phyloP scores from a whole-genome alignment of 2,888 invertebrate species.

The Tachina fera region DNA sequence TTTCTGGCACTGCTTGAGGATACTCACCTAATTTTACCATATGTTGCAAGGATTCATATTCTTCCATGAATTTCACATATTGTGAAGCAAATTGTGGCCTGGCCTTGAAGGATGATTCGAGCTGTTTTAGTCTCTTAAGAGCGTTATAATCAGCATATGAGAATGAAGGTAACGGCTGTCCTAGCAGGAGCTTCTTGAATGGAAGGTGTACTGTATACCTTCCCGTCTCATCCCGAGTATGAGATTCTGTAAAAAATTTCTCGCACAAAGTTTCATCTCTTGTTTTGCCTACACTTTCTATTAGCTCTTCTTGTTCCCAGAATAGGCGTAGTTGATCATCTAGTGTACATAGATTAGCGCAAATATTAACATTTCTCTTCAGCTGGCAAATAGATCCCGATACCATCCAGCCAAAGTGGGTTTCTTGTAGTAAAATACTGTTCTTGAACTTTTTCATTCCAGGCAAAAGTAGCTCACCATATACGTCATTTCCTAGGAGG shows the following conservation, averaged over 20 bases:
- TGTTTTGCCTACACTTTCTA: background rate
- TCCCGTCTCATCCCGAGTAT: constrained; percentile 22
- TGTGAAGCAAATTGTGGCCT: constrained; percentile 32
- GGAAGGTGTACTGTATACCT: constrained; percentile 46
- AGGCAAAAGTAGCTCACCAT: constrained; percentile 34
- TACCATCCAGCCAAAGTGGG: constrained; percentile 57
- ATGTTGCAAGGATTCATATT: constrained; percentile 50
- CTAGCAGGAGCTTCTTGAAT: constrained; percentile 43
- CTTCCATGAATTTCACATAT: constrained; percentile 37
- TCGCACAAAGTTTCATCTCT: constrained; percentile 38
- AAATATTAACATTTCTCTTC: background rate
- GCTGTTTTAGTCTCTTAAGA: constrained; percentile 41
- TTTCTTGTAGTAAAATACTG: constrained; percentile 50
- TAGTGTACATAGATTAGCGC: constrained; percentile 34
- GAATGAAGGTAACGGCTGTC: constrained; percentile 21
- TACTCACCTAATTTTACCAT: constrained; percentile 58
- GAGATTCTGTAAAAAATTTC: constrained; percentile 33
- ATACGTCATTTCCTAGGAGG: constrained; percentile 41
- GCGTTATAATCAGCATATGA: constrained; percentile 47
- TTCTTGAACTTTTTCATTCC: constrained; percentile 54
- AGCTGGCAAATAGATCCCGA: constrained; percentile 17
- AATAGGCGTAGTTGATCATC: constrained; percentile 51
- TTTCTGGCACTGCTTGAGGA: constrained; percentile 40
- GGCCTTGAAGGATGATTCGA: constrained; percentile 19
- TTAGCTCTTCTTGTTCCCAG: constrained; percentile 55